Evolutionary conservation across 2,888 invertebrate genomes (phyloP), one percentile per base, ranked within the genome.

Genomic region (Macropis europaea): DNA sequence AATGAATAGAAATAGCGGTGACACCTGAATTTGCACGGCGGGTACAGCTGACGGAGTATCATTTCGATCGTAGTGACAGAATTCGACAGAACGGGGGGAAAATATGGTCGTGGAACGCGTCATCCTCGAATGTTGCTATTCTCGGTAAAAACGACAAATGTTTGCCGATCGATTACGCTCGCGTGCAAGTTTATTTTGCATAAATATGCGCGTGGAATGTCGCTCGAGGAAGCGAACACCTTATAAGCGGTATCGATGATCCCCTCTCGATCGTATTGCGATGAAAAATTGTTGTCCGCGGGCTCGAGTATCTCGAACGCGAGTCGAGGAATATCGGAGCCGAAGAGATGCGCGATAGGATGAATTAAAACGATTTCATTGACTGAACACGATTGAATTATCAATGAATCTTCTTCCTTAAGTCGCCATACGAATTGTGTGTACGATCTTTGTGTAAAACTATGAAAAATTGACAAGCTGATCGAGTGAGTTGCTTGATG

Each of bases 151-250:
- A 38, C 28, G 56, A 36, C 30, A 19, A 24, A 48, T 34, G 26
- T 11, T 6, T 13, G 22, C 15, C 32, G 7, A 61, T 64, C 64
- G 67, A 66, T 56, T 34, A 43, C 22, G 15, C n/a, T 32, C 22
- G 7, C 13, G 36, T 26, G 7, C 28, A 22, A 45, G 15, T 63
- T 28, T 32, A 13, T 32, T 56, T 66, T 57, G 30, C 68, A 38
- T 57, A 69, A 69, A 36, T 50, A 30, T 24, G 43, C 30, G 36
- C 66, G 50, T 32, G 42, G 67, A 54, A 68, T 68, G 67, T 28
- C 34, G 53, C 26, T 9, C 6, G 47, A 52, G 32, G 45, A 67
- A 50, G 45, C 19, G 36, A 17, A 6, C 28, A 11, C 30, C 19
- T 22, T 15, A 9, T 9, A 15, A 30, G 30, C 13, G 45, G 17